Conservation (phyloP, 2,888 invertebrate genomes). For the Phaonia tiefii region DNA sequence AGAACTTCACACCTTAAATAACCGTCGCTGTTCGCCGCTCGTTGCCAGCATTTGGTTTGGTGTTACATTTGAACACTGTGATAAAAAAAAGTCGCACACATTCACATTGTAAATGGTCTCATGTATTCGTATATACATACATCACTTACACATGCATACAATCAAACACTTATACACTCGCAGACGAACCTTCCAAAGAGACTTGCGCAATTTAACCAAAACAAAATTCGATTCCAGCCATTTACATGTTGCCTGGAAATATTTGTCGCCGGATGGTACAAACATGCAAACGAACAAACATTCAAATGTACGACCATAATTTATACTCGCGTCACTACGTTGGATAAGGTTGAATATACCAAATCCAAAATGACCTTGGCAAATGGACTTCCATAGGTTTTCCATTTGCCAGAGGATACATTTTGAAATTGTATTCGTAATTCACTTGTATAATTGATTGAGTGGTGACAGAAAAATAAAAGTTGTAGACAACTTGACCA, state of each 20-base stretch:
- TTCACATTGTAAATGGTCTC: too few species aligned
- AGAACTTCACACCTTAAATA: slow-evolving; percentile 61
- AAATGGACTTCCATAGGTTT: slow-evolving; percentile 39
- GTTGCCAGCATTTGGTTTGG: slow-evolving; percentile 6
- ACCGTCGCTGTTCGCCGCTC: neutral
- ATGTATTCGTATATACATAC: neutral
- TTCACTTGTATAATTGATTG: neutral
- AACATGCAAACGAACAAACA: neutral
- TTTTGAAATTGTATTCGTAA: neutral
- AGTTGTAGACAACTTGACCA: neutral
- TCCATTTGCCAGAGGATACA: neutral
- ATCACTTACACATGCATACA: neutral
- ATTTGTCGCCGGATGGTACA: neutral
- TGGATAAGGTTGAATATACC: slow-evolving; percentile 36
- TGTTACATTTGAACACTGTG: neutral
- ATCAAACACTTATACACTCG: neutral
- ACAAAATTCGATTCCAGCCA: slow-evolving; percentile 49
- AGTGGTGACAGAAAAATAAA: neutral
- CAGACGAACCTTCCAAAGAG: slow-evolving; percentile 48
- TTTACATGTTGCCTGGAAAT: slow-evolving; percentile 2
- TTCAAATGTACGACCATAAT: neutral
- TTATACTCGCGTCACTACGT: neutral
- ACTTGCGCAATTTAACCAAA: slow-evolving; percentile 58
- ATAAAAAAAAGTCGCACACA: neutral
- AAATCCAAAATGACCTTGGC: slow-evolving; percentile 56